Evolutionary conservation across 2,113 vertebrate species (phyloP).

Genomic region (Phrynosoma blainvillii): DNA sequence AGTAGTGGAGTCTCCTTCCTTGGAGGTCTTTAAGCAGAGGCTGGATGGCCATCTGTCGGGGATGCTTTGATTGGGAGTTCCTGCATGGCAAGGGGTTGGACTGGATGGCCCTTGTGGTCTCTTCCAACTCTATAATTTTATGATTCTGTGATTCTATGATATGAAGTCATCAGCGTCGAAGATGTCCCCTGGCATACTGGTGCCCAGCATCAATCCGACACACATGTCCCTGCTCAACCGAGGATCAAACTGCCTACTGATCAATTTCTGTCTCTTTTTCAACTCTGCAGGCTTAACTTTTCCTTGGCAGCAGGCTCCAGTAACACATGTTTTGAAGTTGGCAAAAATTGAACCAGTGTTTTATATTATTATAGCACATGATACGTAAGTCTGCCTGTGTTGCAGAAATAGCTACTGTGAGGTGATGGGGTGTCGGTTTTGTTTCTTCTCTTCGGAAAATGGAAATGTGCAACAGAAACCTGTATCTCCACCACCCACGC

Average conservation of each 20-base stretch:
- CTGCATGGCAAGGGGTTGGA: too few species aligned
- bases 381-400: constrained; percentile 12
- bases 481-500: background rate
- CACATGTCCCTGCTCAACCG: too few species aligned
- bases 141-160: too few species aligned
- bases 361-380: background rate
- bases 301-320: background rate
- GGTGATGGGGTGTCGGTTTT: constrained; percentile 8
- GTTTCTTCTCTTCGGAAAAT: constrained; percentile 12
- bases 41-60: too few species aligned
- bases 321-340: background rate
- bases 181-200: too few species aligned
- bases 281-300: background rate
- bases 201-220: too few species aligned
- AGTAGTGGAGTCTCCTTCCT: too few species aligned
- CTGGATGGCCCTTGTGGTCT: too few species aligned
- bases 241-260: background rate
- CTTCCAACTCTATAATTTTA: too few species aligned
- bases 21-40: too few species aligned
- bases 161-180: too few species aligned
- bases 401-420: background rate
- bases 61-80: too few species aligned
- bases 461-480: constrained; percentile 7
- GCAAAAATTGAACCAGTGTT: constrained; percentile 11
- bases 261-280: background rate